Evolutionary conservation across 2,113 vertebrate genomes (phyloP).

Genomic region (Clupea harengus): DNA sequence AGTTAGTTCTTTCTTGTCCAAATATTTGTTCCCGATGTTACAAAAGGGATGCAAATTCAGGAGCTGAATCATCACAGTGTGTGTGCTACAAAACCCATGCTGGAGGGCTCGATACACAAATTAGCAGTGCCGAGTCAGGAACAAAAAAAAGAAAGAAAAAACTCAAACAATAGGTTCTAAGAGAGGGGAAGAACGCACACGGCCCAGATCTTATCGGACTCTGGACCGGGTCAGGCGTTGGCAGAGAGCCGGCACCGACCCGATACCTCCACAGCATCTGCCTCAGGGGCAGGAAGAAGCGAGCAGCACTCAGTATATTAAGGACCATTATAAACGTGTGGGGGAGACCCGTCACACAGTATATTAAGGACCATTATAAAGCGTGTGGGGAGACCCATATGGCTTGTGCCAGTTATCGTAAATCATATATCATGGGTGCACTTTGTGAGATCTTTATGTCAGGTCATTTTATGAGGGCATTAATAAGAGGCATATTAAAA

Average conservation of each 20-base stretch:
- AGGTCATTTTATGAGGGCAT: background rate
- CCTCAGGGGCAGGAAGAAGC: background rate
- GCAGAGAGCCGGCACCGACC: background rate
- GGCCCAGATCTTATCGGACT: background rate
- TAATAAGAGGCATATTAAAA: slow-evolving; percentile 2
- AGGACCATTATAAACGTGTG: background rate
- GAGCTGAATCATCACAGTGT: slow-evolving; percentile 21
- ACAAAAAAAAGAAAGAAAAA: background rate
- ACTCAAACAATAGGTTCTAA: background rate
- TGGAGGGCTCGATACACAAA: slow-evolving; percentile 20
- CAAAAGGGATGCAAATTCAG: slow-evolving; percentile 17
- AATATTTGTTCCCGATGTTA: slow-evolving; percentile 31
- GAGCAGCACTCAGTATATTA: background rate
- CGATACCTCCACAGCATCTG: background rate
- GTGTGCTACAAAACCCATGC: slow-evolving; percentile 22
- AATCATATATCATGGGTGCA: background rate
- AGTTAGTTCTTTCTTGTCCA: background rate
- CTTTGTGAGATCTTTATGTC: slow-evolving; percentile 1
- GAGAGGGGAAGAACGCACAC: background rate
- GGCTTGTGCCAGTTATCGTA: background rate
- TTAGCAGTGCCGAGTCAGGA: background rate
- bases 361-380: slow-evolving; percentile 8
- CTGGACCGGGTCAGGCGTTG: background rate
- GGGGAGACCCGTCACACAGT: background rate
- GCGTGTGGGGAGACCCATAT: background rate